Evolutionary conservation across 1,140 invertebrate genomes (phyloP).

Genomic region (Anoplophora glabripennis): DNA sequence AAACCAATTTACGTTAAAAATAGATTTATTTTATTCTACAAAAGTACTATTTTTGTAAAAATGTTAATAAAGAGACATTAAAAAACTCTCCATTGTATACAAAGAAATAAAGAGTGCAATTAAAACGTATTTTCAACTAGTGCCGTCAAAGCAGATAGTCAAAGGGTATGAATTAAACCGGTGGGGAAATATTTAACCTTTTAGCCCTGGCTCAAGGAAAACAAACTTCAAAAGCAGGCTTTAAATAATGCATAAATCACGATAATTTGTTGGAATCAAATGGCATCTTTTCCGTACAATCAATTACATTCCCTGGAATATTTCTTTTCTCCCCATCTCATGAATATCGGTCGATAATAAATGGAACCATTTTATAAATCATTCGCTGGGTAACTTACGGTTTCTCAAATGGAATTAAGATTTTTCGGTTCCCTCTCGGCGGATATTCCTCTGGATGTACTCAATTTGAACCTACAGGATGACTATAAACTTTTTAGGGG

Average conservation of each 20-base stretch:
- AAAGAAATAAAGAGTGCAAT: background rate
- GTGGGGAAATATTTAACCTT: constrained; percentile 16
- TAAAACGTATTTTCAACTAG: constrained; percentile 1
- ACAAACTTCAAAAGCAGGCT: constrained; percentile 21
- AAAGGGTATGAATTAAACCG: background rate
- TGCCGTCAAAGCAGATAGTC: background rate
- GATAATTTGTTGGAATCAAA: constrained; percentile 38
- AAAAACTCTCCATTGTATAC: too few species aligned
- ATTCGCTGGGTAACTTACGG: constrained; percentile 33
- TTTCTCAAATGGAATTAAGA: constrained; percentile 37
- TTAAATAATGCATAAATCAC: constrained; percentile 38
- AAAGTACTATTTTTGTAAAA: too few species aligned
- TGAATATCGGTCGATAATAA: constrained; percentile 40
- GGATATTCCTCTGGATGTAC: too few species aligned
- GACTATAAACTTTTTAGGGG: too few species aligned
- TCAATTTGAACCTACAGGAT: too few species aligned
- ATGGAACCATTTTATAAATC: constrained; percentile 40
- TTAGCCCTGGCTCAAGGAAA: constrained; percentile 2
- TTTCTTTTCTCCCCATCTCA: constrained; percentile 35
- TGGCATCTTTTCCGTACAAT: constrained; percentile 40
- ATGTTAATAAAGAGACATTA: too few species aligned
- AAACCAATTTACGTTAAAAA: too few species aligned
- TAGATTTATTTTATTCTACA: too few species aligned
- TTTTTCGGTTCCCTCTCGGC: constrained; percentile 8
- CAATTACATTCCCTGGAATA: constrained; percentile 37